Percentiles rank a stretch among this genome's conserved stretches.
These are phyloP conservation scores for Allobates femoralis DNA, from an alignment of 2,797 vertebrate genomes.

Conservation along the genomic window DNA sequence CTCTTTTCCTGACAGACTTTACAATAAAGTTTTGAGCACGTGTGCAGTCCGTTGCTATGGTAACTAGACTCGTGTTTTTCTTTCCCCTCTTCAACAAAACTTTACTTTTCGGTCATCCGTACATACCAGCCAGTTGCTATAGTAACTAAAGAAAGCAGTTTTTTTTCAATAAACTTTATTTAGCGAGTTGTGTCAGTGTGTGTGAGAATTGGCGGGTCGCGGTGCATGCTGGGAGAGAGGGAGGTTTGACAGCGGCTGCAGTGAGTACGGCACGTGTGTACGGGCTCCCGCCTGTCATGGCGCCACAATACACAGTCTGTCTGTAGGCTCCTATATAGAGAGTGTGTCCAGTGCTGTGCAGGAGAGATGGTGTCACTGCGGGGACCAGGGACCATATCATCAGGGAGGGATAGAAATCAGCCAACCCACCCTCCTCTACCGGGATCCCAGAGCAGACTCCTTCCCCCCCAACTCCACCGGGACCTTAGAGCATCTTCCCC, in stretches of 20 bases:
- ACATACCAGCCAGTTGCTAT: neutral
- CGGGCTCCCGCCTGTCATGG: too few relatives aligned
- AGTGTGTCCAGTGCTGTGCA: too few relatives aligned
- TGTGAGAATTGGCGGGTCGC: neutral
- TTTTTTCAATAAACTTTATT: conserved; percentile 52
- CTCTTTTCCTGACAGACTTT: neutral
- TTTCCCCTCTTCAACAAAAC: neutral
- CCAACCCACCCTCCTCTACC: too few relatives aligned
- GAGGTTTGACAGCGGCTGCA: conserved; percentile 9
- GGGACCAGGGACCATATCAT: too few relatives aligned
- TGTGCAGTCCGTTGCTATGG: neutral
- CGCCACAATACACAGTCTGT: too few relatives aligned
- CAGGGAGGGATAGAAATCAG: too few relatives aligned
- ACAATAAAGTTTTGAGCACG: neutral
- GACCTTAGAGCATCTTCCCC: too few relatives aligned
- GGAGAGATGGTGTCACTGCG: too few relatives aligned
- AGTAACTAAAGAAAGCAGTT: neutral
- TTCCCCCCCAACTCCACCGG: too few relatives aligned
- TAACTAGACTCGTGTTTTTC: neutral
- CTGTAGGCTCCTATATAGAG: too few relatives aligned
- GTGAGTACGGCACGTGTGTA: neutral
- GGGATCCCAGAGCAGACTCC: too few relatives aligned
- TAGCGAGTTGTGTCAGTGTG: neutral
- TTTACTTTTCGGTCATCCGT: neutral
- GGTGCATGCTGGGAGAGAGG: conserved; percentile 53